Percentiles rank a stretch among this genome's conserved stretches.
phyloP scores from a whole-genome alignment of 2,888 invertebrate genomes.

The Cataglyphis altisquamis region DNA sequence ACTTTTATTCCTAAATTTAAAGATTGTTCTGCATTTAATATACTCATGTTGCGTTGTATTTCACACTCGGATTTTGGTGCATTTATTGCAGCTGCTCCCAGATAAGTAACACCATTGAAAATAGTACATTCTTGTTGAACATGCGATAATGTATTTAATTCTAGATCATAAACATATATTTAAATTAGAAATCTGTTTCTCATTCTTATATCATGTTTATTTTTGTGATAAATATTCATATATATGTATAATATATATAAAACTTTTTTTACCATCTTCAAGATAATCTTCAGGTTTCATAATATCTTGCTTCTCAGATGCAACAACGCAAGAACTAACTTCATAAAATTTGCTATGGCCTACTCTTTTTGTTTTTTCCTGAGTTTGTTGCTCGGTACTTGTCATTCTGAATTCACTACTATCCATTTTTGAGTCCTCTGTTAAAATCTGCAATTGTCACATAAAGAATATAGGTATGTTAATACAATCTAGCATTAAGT shows the following conservation, averaged over 20 bases:
- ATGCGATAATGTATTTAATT: conserved; percentile 89
- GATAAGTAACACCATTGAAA: conserved; percentile 96
- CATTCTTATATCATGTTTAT: neutral
- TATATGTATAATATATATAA: too few species aligned
- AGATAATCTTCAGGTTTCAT: conserved; percentile 93
- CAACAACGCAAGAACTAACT: conserved; percentile 80
- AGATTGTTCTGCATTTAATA: conserved; percentile 92
- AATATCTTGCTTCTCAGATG: conserved; percentile 91
- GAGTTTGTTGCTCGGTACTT: conserved; percentile 68
- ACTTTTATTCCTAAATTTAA: conserved; percentile 95
- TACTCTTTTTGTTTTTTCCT: conserved; percentile 85
- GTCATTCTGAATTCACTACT: conserved; percentile 79
- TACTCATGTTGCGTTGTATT: conserved; percentile 97
- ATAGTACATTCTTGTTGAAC: conserved; percentile 96
- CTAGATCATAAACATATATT: conserved; percentile 60
- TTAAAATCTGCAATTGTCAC: conserved; percentile 78
- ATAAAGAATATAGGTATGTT: conserved; percentile 3
- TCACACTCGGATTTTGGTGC: conserved; percentile 97
- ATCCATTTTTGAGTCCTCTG: conserved; percentile 85
- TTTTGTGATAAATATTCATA: neutral
- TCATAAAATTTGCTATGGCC: conserved; percentile 88
- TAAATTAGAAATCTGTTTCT: conserved; percentile 34
- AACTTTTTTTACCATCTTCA: conserved; percentile 89
- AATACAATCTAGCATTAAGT: neutral
- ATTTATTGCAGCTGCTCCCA: conserved; percentile 96